Base-by-base conservation (phyloP, 2,888 invertebrate species). In the Eremobia ochroleuca region DNA sequence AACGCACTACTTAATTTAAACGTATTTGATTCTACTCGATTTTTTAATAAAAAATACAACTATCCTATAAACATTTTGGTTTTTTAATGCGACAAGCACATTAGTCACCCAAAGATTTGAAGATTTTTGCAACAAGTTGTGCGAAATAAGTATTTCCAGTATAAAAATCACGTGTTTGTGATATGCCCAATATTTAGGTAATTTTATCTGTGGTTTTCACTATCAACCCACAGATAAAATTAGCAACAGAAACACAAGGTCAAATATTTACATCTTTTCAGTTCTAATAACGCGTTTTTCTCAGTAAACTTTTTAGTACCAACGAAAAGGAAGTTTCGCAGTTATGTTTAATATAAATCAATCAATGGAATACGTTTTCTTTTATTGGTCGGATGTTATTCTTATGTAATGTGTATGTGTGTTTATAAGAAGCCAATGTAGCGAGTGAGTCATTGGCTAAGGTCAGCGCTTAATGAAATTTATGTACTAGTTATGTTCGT, bases 331-430 rank as follows among this genome's bases (percentile, higher is more conserved):
- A 75, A 65, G 62, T 76, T 72, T 68, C 4, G 18, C 18, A 67
- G 37, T 40, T 68, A 66, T 71, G 64, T 66, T 34, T 58, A 55
- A 76, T 58, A 86, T 87, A 87, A 87, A 87, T 89, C 78, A 89
- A 87, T 87, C 87, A 80, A 37, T 75, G 37, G 21, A 40, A 67
- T 67, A 76, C 81, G 40, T 73, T 76, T 80, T 55, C 74, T 85
- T 86, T 88, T 85, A 85, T 83, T 83, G 81, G 79, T 85, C 70
- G 85, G 87, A 80, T 82, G 87, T 88, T 84, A 64, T 76, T 73
- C 8, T 46, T 31, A 74, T 66, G 71, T 77, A 76, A 64, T 73
- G 73, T 74, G 64, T 80, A 58, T 52, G 31, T 77, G 28, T 66
- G 52, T 76, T 65, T 74, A 76, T 68, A 66, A 58, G 68, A 79